Evolutionary conservation across 2,888 invertebrate species (phyloP).

Genomic region (Drosophila imparisetae): DNA sequence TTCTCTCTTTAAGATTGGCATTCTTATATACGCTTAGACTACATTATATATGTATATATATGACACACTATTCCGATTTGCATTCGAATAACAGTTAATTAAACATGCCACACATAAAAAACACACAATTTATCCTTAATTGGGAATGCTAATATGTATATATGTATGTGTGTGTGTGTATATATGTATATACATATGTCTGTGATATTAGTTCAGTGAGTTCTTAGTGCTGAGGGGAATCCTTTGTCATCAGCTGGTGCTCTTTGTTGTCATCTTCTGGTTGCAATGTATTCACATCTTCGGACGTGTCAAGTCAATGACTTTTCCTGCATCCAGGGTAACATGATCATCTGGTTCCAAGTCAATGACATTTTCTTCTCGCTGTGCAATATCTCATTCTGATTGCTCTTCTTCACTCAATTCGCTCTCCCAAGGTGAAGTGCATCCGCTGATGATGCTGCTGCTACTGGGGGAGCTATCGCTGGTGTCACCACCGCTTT

Average conservation of each 20-base stretch:
- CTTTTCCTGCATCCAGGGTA: too few relatives aligned
- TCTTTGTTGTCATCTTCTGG: rapidly evolving
- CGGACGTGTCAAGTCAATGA: too few relatives aligned
- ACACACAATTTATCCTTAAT: constrained; percentile 18
- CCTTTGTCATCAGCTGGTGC: rapidly evolving
- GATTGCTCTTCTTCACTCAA: too few relatives aligned
- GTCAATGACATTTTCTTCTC: too few relatives aligned
- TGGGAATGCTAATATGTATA: constrained; percentile 45
- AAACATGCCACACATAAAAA: constrained; percentile 4
- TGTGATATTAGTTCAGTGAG: too few relatives aligned
- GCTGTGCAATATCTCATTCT: too few relatives aligned
- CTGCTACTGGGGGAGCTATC: too few relatives aligned
- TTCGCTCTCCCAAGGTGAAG: too few relatives aligned
- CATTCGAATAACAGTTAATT: constrained; percentile 18
- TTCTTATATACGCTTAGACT: constrained; percentile 14
- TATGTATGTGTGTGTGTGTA: not conserved
- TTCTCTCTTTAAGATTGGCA: constrained; percentile 14
- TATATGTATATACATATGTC: not conserved
- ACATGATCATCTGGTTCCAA: too few relatives aligned
- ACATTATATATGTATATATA: constrained; percentile 22
- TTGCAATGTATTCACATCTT: too few relatives aligned
- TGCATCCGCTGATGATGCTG: rapidly evolving
- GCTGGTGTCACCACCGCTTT: too few relatives aligned
- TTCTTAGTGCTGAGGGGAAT: too few relatives aligned
- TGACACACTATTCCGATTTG: constrained; percentile 39